Percentiles rank a stretch among this genome's conserved stretches.
Conservation (phyloP, 2,113 vertebrate species). For the Pungitius pungitius region DNA sequence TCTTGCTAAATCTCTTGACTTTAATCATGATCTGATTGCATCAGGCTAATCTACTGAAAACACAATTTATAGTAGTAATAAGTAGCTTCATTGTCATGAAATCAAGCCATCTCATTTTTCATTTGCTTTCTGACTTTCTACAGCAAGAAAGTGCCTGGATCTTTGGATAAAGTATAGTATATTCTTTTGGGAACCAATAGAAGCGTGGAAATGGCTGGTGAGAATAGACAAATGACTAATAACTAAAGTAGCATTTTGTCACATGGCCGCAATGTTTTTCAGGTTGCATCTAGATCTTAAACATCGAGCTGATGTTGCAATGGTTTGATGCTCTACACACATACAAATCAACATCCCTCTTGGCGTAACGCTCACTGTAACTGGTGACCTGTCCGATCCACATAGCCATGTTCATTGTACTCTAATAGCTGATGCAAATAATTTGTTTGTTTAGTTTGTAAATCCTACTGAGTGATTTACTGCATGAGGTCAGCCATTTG, state of each 20-base stretch:
- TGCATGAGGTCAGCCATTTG: slow-evolving; percentile 6
- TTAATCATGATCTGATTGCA: background rate
- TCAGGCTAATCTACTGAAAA: background rate
- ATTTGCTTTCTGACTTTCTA: slow-evolving; percentile 14
- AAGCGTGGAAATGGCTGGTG: background rate
- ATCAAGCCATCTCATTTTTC: background rate
- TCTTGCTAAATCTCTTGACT: background rate
- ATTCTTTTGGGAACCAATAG: background rate
- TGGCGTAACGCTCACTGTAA: slow-evolving; percentile 26
- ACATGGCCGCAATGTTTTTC: background rate
- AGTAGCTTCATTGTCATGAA: background rate
- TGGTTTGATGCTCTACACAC: slow-evolving; percentile 24
- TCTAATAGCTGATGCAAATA: slow-evolving; percentile 31
- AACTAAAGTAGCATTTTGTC: background rate
- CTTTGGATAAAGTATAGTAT: background rate
- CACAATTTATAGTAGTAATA: background rate
- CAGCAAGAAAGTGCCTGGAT: background rate
- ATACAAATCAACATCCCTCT: slow-evolving; percentile 40
- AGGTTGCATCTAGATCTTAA: background rate
- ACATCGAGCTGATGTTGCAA: slow-evolving; percentile 18
- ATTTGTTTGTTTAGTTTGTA: slow-evolving; percentile 24
- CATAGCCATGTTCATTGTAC: slow-evolving; percentile 28
- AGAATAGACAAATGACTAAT: background rate
- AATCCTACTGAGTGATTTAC: slow-evolving; percentile 22
- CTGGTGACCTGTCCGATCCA: slow-evolving; percentile 21